These are phyloP conservation scores for Chelonia mydas DNA, from an alignment of 2,797 vertebrate genomes.

Conservation along the genomic window DNA sequence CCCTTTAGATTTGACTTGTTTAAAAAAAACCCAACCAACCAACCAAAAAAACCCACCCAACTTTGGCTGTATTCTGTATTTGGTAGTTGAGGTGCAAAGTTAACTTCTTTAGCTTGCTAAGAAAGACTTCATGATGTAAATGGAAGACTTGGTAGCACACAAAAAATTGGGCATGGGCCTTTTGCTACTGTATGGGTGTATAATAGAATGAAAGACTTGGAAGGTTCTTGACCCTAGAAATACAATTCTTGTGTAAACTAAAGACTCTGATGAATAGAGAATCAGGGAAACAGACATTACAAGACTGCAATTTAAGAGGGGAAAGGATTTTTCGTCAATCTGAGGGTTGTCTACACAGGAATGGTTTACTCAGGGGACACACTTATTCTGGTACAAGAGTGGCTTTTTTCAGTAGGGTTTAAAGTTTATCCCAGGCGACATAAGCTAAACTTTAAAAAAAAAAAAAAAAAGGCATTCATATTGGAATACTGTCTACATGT, in stretches of 20 bases:
- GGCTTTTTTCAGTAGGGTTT: not conserved
- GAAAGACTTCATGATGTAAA: not conserved
- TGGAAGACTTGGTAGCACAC: not conserved
- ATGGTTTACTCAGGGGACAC: not conserved
- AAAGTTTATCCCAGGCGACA: not conserved
- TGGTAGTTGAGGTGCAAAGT: not conserved
- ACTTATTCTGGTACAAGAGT: not conserved
- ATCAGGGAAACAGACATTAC: not conserved
- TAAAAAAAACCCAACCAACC: too few species aligned
- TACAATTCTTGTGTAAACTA: not conserved
- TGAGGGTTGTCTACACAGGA: not conserved
- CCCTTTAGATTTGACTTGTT: not conserved
- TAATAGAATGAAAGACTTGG: slow-evolving; percentile 1
- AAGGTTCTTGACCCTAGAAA: slow-evolving; percentile 10
- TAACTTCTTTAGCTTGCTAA: not conserved
- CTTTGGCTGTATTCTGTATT: not conserved
- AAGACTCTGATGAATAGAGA: not conserved
- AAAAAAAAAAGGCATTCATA: not conserved
- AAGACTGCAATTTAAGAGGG: not conserved
- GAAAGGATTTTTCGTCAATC: not conserved
- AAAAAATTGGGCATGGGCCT: not conserved
- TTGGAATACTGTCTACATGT: not conserved
- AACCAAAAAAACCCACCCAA: too few species aligned
- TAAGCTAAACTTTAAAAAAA: not conserved
- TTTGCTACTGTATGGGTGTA: not conserved